These are phyloP conservation scores for Cinclus mexicanus DNA, from an alignment of 2,113 vertebrate species.

Conservation along the genomic window DNA sequence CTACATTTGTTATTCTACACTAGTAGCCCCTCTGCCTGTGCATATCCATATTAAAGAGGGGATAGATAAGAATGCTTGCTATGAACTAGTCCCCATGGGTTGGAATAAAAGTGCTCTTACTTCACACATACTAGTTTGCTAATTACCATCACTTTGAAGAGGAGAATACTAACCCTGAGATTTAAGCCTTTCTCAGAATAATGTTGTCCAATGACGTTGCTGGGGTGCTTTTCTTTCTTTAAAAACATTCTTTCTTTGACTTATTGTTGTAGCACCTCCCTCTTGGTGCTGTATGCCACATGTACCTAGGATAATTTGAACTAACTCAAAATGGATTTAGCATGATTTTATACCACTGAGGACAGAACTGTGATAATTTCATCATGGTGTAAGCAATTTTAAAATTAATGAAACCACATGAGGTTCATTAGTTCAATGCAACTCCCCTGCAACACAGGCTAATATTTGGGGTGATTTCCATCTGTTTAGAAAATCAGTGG, in stretches of 20 bases:
- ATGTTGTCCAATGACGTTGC: not conserved
- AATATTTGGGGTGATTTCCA: not conserved
- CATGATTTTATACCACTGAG: not conserved
- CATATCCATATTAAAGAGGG: conserved; percentile 2
- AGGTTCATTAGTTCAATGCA: not conserved
- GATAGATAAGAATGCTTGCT: not conserved
- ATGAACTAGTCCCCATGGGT: not conserved
- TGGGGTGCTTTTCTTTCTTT: not conserved
- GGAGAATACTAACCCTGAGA: not conserved
- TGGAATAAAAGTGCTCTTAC: not conserved
- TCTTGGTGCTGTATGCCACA: not conserved
- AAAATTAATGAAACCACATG: not conserved
- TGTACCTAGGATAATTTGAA: not conserved
- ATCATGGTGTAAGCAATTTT: not conserved
- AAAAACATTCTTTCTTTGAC: not conserved
- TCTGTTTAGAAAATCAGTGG: not conserved
- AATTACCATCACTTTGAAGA: conserved; percentile 19
- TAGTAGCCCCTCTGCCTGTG: not conserved
- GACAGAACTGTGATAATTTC: not conserved
- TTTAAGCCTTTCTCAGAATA: not conserved
- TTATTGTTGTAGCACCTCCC: not conserved
- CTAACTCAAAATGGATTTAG: not conserved
- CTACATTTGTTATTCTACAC: not conserved
- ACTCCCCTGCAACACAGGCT: not conserved
- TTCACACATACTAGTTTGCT: not conserved